These are phyloP conservation scores for Candidula unifasciata DNA, from an alignment of 2,888 invertebrate genomes.

Conservation along the genomic window DNA sequence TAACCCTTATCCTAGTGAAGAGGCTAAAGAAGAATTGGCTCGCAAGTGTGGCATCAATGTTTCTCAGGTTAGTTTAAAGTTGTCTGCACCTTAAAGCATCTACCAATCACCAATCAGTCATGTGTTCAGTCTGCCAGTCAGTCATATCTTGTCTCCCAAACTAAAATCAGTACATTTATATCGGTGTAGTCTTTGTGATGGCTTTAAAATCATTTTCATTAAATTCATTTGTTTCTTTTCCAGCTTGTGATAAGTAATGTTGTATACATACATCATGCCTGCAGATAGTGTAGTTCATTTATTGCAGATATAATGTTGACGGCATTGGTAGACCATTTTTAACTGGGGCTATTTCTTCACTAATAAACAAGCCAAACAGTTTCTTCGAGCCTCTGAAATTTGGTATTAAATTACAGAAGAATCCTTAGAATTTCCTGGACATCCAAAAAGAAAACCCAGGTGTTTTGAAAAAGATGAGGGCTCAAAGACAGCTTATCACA, in stretches of 20 bases:
- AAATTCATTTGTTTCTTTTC: background rate
- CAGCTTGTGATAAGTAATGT: background rate
- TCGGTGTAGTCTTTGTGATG: background rate
- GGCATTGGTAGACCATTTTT: too few relatives aligned
- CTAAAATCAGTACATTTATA: background rate
- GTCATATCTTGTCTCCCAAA: constrained; percentile 15
- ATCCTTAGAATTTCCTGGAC: too few relatives aligned
- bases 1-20: constrained; percentile 99
- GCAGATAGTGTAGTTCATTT: too few relatives aligned
- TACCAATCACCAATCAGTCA: constrained; percentile 16
- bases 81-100: constrained; percentile 24
- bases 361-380: too few relatives aligned
- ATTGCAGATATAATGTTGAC: too few relatives aligned
- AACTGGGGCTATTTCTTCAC: too few relatives aligned
- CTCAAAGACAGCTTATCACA: too few relatives aligned
- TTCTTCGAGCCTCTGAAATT: too few relatives aligned
- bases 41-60: constrained; percentile 99
- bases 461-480: too few relatives aligned
- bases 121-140: background rate
- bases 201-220: background rate
- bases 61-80: constrained; percentile 84
- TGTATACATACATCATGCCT: background rate
- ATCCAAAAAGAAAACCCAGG: too few relatives aligned
- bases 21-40: constrained; percentile 99
- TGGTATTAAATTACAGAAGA: too few relatives aligned